These are phyloP conservation scores for Pollenia angustigena DNA, from an alignment of 2,888 invertebrate genomes.

Conservation along the genomic window DNA sequence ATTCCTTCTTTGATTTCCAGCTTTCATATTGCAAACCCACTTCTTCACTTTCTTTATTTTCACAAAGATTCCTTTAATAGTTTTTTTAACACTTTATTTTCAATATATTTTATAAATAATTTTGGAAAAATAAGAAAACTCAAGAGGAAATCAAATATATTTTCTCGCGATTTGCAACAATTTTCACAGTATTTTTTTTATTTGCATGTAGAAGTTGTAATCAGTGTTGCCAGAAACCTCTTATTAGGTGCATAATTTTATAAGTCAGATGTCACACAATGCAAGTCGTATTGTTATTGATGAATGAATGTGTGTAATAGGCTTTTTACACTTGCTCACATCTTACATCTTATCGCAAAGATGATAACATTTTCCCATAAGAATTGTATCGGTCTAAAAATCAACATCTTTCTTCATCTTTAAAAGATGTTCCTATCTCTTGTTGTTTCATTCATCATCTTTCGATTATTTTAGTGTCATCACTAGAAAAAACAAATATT, in stretches of 20 bases:
- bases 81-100: background rate
- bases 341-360: too few species aligned
- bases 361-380: too few species aligned
- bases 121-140: constrained; percentile 36
- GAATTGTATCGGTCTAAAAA: too few species aligned
- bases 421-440: too few species aligned
- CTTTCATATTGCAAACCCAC: constrained; percentile 63
- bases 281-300: too few species aligned
- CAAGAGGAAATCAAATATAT: constrained; percentile 42
- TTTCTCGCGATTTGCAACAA: constrained; percentile 52
- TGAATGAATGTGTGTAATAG: too few species aligned
- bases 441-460: too few species aligned
- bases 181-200: constrained; percentile 62
- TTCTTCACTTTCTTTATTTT: constrained; percentile 23
- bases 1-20: constrained; percentile 58
- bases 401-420: too few species aligned
- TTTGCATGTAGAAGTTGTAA: constrained; percentile 66
- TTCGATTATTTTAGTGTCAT: too few species aligned
- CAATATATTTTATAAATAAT: constrained; percentile 32
- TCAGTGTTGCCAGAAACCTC: constrained; percentile 21
- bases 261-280: too few species aligned
- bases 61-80: background rate
- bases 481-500: too few species aligned
- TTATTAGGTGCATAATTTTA: background rate
- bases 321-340: too few species aligned